Evolutionary conservation across 2,797 vertebrate genomes (phyloP).

Genomic region (Anguilla pacifica): DNA sequence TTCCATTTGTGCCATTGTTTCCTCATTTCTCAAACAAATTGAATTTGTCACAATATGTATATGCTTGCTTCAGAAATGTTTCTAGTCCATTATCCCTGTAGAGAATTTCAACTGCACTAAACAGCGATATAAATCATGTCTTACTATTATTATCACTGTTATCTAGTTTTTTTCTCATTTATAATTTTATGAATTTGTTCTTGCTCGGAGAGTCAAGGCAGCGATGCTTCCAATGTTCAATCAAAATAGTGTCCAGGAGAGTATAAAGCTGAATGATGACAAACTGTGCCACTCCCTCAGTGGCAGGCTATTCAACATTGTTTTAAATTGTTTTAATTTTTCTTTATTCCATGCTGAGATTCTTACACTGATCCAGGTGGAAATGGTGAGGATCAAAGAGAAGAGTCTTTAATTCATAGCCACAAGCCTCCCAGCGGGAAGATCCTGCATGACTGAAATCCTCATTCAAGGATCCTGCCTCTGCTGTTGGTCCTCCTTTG

Average conservation of each 20-base stretch:
- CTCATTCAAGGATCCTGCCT: not conserved
- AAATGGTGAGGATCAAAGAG: slow-evolving; percentile 16
- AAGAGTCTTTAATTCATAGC: slow-evolving; percentile 14
- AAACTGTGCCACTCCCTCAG: not conserved
- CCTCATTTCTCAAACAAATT: not conserved
- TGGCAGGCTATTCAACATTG: not conserved
- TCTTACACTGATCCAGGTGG: not conserved
- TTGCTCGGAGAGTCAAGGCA: not conserved
- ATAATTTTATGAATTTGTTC: not conserved
- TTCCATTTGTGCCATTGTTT: not conserved
- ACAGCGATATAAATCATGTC: not conserved
- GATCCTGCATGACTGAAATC: slow-evolving; percentile 6
- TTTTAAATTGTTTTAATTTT: slow-evolving; percentile 11
- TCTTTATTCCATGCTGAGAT: not conserved
- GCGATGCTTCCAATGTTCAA: not conserved
- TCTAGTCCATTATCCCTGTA: not conserved
- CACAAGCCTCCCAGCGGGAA: not conserved
- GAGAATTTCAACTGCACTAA: not conserved
- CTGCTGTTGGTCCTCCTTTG: not conserved
- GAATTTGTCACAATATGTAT: not conserved
- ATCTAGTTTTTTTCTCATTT: not conserved
- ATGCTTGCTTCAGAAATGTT: slow-evolving; percentile 2
- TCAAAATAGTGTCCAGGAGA: not conserved
- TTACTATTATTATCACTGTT: not conserved
- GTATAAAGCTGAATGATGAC: not conserved